These are phyloP conservation scores for Machaerirhynchus nigripectus DNA, from an alignment of 2,113 vertebrate species.

Conservation along the genomic window DNA sequence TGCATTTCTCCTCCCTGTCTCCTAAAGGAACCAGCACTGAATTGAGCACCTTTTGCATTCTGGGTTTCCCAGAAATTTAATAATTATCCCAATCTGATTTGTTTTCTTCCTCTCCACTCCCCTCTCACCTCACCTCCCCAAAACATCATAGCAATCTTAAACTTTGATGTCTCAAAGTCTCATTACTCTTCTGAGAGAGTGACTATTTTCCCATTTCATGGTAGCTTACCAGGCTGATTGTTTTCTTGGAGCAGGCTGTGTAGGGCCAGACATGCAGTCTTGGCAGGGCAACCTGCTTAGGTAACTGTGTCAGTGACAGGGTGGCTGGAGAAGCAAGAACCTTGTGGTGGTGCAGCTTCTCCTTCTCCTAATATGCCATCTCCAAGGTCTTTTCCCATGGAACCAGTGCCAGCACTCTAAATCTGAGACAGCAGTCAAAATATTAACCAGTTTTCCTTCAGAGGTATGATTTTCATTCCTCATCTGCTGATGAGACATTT, in stretches of 20 bases:
- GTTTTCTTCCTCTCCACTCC: not conserved
- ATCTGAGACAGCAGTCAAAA: not conserved
- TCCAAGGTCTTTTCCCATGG: not conserved
- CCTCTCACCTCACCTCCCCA: too few species aligned
- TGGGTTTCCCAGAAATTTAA: not conserved
- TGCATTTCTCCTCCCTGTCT: not conserved
- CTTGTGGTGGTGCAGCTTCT: rapidly evolving
- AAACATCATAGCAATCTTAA: not conserved
- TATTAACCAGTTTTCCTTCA: not conserved
- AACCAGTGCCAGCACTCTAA: not conserved
- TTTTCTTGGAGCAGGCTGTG: rapidly evolving
- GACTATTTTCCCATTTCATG: not conserved
- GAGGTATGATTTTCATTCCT: not conserved
- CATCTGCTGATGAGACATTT: not conserved
- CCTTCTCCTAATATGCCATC: not conserved
- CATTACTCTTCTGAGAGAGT: not conserved
- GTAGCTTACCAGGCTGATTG: not conserved
- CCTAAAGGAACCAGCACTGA: not conserved
- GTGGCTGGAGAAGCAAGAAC: not conserved
- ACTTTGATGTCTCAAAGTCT: not conserved
- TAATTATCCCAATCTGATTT: not conserved
- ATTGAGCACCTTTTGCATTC: rapidly evolving
- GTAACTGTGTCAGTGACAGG: not conserved
- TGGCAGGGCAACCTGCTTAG: rapidly evolving
- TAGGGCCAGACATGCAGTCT: not conserved